Base-by-base conservation (phyloP, 2,888 invertebrate genomes). In the Sthenelais limicola region DNA sequence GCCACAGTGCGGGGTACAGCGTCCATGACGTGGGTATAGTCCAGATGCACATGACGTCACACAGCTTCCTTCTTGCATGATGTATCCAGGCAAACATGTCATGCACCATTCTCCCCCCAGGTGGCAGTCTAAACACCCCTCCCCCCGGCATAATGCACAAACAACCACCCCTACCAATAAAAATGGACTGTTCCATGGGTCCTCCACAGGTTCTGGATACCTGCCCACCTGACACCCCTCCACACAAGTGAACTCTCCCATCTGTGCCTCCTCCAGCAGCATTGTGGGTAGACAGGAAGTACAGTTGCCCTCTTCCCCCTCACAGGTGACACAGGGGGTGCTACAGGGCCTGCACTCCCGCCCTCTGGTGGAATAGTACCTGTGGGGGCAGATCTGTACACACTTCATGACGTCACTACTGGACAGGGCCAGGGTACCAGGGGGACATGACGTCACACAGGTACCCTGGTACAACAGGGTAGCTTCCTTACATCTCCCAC, bases 1-100 rank as follows among this genome's bases (percentile, higher is more conserved):
- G 0, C 33, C 48, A 38, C 73, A 73, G 28, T 47, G 52, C 24
- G 18, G 43, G n/a, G 24, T 21, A 56, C 73, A 73, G 49, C 26
- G 35, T 32, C 43, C 62, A n/a, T 32, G 30, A 0, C 28, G 26
- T 2, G 43, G 48, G 32, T 33, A 58, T 24, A 66, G 33, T n/a
- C 67, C 72, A 5, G 48, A 12, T 24, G 58, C 51, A 35, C 72
- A 72, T 7, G 12, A 21, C 12, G 3, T 12, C 18, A 33, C 33
- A 35, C 72, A 72, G 26, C 33, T 49, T 3, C 62, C 49, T 28
- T 49, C 32, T 43, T 72, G 35, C 7, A 49, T 21, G 21, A 66
- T 18, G 66, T 32, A 67, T 24, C 62, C 49, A 47, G 21, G 26
- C 21, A 18, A n/a, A 51, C 72, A 72, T 5, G n/a, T 7, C 33